Percentiles rank a stretch among this genome's conserved stretches.
phyloP scores from a whole-genome alignment of 2,797 vertebrate species.

The Prionace glauca region DNA sequence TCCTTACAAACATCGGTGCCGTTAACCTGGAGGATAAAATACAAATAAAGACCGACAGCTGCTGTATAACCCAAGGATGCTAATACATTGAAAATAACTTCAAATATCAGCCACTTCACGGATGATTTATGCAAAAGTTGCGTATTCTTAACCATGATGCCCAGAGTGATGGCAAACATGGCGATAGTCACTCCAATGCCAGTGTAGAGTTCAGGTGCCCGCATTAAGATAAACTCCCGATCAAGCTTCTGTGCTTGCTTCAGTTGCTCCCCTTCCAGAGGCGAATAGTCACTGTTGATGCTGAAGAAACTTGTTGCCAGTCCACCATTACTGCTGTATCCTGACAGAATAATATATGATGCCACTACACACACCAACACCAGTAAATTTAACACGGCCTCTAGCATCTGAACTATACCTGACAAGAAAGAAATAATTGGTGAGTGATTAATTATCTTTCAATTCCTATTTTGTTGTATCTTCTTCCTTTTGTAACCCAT shows the following conservation, averaged over 20 bases:
- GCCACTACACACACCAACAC: conserved; percentile 54
- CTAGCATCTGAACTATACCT: conserved; percentile 56
- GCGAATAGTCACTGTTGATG: conserved; percentile 49
- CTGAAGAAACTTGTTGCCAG: conserved; percentile 47
- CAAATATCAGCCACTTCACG: conserved; percentile 39
- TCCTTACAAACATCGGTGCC: conserved; percentile 42
- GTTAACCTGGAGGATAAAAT: conserved; percentile 45
- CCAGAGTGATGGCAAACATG: conserved; percentile 51
- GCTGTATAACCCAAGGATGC: conserved; percentile 41
- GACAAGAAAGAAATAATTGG: conserved; percentile 46
- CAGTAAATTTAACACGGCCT: conserved; percentile 53
- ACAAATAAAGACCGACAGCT: conserved; percentile 42
- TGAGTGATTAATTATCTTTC: not conserved
- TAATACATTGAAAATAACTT: conserved; percentile 40
- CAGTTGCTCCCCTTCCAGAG: conserved; percentile 53
- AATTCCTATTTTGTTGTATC: not conserved
- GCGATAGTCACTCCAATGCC: conserved; percentile 49
- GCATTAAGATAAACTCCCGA: conserved; percentile 50
- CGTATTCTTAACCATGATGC: conserved; percentile 49
- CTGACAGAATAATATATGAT: conserved; percentile 55
- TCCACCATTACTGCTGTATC: conserved; percentile 51
- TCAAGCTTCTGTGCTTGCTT: conserved; percentile 53
- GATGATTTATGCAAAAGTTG: conserved; percentile 45
- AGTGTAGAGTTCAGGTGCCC: conserved; percentile 50
- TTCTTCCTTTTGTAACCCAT: not conserved